A percentile compares a stretch with the other conserved stretches of the same genome.
Evolutionary conservation across 2,797 vertebrate species (phyloP).

Genomic region (Coranthus polyacanthus): DNA sequence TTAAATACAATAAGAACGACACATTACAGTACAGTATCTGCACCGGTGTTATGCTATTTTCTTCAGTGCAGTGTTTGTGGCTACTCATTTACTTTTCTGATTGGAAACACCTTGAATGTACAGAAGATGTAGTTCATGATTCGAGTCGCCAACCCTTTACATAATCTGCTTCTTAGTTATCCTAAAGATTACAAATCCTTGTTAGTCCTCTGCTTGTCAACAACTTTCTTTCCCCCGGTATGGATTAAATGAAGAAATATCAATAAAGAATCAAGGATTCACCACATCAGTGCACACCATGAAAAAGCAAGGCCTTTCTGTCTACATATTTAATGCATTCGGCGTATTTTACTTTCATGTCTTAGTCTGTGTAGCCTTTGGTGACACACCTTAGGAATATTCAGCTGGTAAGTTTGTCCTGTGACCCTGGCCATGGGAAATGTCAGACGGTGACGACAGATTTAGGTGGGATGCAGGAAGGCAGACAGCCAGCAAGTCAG

Average conservation of each 20-base stretch:
- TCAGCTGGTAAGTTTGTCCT: slow-evolving; percentile 26
- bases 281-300: background rate
- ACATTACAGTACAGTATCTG: too few species aligned
- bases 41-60: too few species aligned
- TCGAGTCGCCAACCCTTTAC: too few species aligned
- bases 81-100: too few species aligned
- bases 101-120: too few species aligned
- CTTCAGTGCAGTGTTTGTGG: too few species aligned
- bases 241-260: background rate
- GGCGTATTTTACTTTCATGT: slow-evolving; percentile 2
- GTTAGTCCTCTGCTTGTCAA: background rate
- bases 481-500: slow-evolving; percentile 36
- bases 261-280: background rate
- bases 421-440: slow-evolving; percentile 64
- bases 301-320: background rate
- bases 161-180: background rate
- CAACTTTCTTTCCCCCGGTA: background rate
- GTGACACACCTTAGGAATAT: slow-evolving; percentile 48
- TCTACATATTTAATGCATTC: slow-evolving; percentile 21
- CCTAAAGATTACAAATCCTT: background rate
- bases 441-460: slow-evolving; percentile 61
- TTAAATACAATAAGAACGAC: background rate
- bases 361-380: slow-evolving; percentile 15
- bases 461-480: slow-evolving; percentile 42
- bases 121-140: too few species aligned